These are phyloP conservation scores for Pelodiscus sinensis DNA, from an alignment of 2,113 vertebrate genomes.

Conservation along the genomic window DNA sequence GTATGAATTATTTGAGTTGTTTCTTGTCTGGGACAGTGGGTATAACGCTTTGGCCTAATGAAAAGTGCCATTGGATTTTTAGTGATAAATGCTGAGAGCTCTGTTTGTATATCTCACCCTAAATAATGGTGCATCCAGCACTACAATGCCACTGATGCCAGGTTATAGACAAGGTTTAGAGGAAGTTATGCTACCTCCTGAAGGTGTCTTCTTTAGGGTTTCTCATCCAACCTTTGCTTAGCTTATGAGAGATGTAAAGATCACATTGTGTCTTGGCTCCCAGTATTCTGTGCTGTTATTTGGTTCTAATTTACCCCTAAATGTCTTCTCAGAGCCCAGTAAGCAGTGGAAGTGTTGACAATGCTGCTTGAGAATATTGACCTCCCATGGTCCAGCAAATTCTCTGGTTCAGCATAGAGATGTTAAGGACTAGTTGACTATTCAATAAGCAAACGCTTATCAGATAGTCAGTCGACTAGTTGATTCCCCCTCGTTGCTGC, in stretches of 20 bases:
- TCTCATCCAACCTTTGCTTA: conserved; percentile 21
- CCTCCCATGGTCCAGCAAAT: too few species aligned
- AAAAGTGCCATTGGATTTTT: neutral
- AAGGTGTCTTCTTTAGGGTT: conserved; percentile 19
- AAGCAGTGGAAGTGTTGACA: too few species aligned
- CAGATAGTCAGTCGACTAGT: too few species aligned
- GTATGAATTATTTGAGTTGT: neutral
- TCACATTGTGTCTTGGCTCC: neutral
- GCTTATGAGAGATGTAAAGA: conserved; percentile 17
- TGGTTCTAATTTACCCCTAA: too few species aligned
- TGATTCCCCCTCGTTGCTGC: too few species aligned
- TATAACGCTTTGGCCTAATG: neutral
- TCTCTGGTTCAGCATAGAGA: too few species aligned
- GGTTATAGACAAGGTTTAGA: neutral
- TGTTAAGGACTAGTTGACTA: too few species aligned
- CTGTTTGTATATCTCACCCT: neutral
- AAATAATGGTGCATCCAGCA: neutral
- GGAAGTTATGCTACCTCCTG: neutral
- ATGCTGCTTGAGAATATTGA: too few species aligned
- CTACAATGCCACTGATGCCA: fast-evolving
- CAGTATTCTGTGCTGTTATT: too few species aligned
- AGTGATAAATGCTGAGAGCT: neutral
- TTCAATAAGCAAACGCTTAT: too few species aligned
- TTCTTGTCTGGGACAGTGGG: neutral
- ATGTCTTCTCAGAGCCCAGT: too few species aligned